These are phyloP conservation scores for Macrotus californicus DNA, from an alignment of 2,113 vertebrate species.

Conservation along the genomic window DNA sequence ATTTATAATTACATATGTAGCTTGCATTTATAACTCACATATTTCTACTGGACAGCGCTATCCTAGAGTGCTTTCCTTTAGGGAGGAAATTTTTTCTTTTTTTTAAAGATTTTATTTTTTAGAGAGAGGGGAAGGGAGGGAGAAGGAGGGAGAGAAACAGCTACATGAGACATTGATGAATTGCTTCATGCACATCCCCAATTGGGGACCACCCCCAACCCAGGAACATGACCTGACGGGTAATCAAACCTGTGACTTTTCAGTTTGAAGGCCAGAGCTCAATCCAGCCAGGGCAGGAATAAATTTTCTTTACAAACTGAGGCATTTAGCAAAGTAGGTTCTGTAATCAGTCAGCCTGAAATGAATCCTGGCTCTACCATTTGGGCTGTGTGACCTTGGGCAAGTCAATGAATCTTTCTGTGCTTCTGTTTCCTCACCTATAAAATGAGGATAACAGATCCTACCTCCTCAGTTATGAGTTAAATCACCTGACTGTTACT, in stretches of 20 bases:
- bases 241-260: too few relatives aligned
- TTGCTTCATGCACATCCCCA: too few relatives aligned
- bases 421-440: neutral
- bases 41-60: neutral
- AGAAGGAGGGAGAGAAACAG: too few relatives aligned
- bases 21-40: slow-evolving; percentile 4
- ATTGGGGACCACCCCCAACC: too few relatives aligned
- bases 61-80: neutral
- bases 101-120: too few relatives aligned
- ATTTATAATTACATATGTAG: neutral
- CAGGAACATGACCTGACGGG: too few relatives aligned
- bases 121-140: too few relatives aligned
- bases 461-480: neutral
- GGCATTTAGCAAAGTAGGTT: slow-evolving; percentile 26
- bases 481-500: slow-evolving; percentile 23
- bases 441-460: neutral
- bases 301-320: slow-evolving; percentile 40
- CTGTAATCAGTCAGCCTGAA: neutral
- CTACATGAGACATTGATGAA: too few relatives aligned
- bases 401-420: neutral
- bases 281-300: neutral
- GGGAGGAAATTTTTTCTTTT: slow-evolving; percentile 16
- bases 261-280: too few relatives aligned
- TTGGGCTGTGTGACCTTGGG: slow-evolving; percentile 19
- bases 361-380: slow-evolving; percentile 1